Evolutionary conservation across 2,888 invertebrate species (phyloP).

Genomic region (Sarcophaga variegata): DNA sequence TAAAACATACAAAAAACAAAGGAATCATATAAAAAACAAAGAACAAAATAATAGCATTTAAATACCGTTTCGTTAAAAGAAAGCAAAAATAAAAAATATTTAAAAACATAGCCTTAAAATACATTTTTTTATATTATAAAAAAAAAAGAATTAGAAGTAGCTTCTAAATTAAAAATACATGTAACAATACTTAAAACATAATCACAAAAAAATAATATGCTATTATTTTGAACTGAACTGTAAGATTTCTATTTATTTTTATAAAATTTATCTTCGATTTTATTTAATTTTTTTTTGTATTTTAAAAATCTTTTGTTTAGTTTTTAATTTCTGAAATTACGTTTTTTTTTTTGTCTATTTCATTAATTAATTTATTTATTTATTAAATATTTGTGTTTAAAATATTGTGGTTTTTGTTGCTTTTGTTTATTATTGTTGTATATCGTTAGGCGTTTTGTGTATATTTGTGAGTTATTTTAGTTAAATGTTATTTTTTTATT

Average conservation of each 20-base stretch:
- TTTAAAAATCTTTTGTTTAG: background rate
- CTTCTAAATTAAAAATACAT: background rate
- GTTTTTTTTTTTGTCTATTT: too few relatives aligned
- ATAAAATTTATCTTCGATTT: background rate
- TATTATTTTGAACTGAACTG: slow-evolving; percentile 6
- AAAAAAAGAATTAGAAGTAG: background rate
- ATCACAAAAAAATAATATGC: slow-evolving; percentile 11
- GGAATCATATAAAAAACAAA: background rate
- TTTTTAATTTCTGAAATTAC: background rate
- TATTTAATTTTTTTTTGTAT: background rate
- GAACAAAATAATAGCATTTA: slow-evolving; percentile 39
- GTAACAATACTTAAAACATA: background rate
- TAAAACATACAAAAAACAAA: background rate
- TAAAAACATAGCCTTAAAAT: background rate
- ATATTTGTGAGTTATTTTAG: background rate
- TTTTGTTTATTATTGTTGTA: slow-evolving; percentile 12
- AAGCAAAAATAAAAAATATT: background rate
- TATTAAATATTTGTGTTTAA: slow-evolving; percentile 17
- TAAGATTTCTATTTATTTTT: background rate
- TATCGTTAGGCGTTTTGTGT: slow-evolving; percentile 44
- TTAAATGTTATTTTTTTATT: slow-evolving; percentile 37
- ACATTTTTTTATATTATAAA: too few relatives aligned
- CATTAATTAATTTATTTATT: background rate
- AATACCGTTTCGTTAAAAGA: too few relatives aligned
- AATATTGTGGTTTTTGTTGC: background rate